Conservation (phyloP, 37 sponge, comb jelly and placozoan genomes). For the Halichondria panicea region DNA sequence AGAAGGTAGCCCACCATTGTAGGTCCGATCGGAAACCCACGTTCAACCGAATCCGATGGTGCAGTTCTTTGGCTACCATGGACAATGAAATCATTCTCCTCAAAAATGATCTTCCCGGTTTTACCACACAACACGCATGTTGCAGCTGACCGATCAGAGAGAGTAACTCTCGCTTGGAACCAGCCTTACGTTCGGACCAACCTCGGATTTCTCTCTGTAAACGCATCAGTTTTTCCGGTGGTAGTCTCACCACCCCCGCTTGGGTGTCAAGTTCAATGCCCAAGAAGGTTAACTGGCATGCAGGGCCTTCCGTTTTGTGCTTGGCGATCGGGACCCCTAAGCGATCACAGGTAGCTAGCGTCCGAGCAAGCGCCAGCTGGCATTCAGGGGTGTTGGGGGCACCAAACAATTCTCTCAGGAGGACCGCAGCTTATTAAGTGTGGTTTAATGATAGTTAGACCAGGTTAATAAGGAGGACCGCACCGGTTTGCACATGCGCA, state of each 20-base stretch:
- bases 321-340: constrained; percentile 46
- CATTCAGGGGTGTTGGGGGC: too few species aligned
- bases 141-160: constrained; percentile 22
- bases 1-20: constrained; percentile 56
- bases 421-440: too few species aligned
- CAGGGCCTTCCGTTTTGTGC: constrained; percentile 57
- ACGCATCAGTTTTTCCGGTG: constrained; percentile 37
- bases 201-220: background rate
- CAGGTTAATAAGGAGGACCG: too few species aligned
- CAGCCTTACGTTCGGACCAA: constrained; percentile 13
- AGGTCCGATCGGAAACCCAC: constrained; percentile 43
- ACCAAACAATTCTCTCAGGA: too few species aligned
- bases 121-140: constrained; percentile 37
- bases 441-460: too few species aligned
- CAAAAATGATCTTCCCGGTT: constrained; percentile 39
- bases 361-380: too few species aligned
- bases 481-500: too few species aligned
- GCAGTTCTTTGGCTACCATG: background rate
- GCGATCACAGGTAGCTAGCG: too few species aligned
- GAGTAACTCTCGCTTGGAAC: constrained; percentile 21
- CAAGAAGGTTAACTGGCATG: constrained; percentile 14
- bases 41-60: constrained; percentile 51
- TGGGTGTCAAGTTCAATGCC: constrained; percentile 43
- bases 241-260: constrained; percentile 28
- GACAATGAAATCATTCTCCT: constrained; percentile 1